phyloP scores from a whole-genome alignment of 1,140 invertebrate species.

The Propsilocerus akamusi region DNA sequence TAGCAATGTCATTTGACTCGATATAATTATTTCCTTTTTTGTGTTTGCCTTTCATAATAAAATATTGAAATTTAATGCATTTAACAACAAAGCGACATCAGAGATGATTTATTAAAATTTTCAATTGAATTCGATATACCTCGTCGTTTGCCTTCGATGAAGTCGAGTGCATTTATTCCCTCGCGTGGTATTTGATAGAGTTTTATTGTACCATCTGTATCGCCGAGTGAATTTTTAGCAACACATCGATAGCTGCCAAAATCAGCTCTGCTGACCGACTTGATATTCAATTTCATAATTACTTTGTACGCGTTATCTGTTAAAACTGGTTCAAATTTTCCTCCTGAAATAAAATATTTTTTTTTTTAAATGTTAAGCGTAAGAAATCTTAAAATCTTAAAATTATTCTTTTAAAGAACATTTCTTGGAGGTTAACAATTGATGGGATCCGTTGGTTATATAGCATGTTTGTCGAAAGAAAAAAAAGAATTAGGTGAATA shows the following conservation, averaged over 20 bases:
- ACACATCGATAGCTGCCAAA: conserved; percentile 72
- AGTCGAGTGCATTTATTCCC: too few relatives aligned
- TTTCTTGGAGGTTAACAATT: neutral
- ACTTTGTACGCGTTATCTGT: conserved; percentile 57
- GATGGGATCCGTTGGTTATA: neutral
- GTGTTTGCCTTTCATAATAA: too few relatives aligned
- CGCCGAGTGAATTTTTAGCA: conserved; percentile 74
- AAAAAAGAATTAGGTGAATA: conserved; percentile 7
- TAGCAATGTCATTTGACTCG: neutral
- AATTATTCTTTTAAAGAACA: conserved; percentile 3
- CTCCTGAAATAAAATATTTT: conserved; percentile 35
- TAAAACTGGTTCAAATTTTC: conserved; percentile 50
- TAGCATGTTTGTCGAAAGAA: conserved; percentile 12
- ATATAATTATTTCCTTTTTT: neutral
- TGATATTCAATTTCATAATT: conserved; percentile 57
- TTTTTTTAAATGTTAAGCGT: too few relatives aligned
- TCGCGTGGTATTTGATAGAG: too few relatives aligned
- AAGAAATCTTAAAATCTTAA: conserved; percentile 16
- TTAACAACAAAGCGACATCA: too few relatives aligned
- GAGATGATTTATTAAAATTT: too few relatives aligned
- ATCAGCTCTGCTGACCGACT: conserved; percentile 40
- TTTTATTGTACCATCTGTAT: conserved; percentile 72
- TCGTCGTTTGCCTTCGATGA: too few relatives aligned
- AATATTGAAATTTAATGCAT: too few relatives aligned
- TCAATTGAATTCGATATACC: too few relatives aligned